These are phyloP conservation scores for Rhagophthalmus giganteus DNA, from an alignment of 2,888 invertebrate genomes.

Conservation along the genomic window DNA sequence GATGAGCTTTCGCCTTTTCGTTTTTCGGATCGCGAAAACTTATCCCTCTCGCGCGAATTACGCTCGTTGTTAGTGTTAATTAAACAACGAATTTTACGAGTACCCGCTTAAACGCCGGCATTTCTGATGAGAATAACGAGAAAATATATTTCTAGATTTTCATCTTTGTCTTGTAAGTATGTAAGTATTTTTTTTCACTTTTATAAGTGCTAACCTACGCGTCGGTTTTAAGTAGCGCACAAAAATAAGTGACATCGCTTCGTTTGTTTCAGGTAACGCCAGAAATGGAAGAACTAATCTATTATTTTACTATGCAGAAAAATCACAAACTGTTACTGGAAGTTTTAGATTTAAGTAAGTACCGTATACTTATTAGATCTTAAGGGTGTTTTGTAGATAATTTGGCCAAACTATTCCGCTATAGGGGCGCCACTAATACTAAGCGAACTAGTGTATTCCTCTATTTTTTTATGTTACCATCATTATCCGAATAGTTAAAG, in stretches of 20 bases:
- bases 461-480: too few species aligned
- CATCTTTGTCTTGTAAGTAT: slow-evolving; percentile 20
- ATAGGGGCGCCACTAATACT: too few species aligned
- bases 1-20: slow-evolving; percentile 4
- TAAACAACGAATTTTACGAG: too few species aligned
- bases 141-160: slow-evolving; percentile 6
- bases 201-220: not conserved
- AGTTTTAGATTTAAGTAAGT: slow-evolving; percentile 38
- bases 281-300: slow-evolving; percentile 11
- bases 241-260: too few species aligned
- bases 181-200: slow-evolving; percentile 8
- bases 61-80: too few species aligned
- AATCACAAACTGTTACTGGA: slow-evolving; percentile 35
- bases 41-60: too few species aligned
- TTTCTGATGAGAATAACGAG: slow-evolving; percentile 7
- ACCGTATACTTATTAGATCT: too few species aligned
- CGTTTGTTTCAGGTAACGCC: slow-evolving; percentile 12
- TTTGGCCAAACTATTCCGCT: too few species aligned
- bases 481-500: too few species aligned
- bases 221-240: not conserved
- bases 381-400: too few species aligned
- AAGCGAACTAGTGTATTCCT: too few species aligned
- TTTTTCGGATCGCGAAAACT: too few species aligned
- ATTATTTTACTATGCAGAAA: slow-evolving; percentile 10
- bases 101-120: not conserved